A percentile compares a stretch with the other conserved stretches of the same genome.
Conservation (phyloP, 2,797 vertebrate genomes). For the Myotis vivesi region DNA sequence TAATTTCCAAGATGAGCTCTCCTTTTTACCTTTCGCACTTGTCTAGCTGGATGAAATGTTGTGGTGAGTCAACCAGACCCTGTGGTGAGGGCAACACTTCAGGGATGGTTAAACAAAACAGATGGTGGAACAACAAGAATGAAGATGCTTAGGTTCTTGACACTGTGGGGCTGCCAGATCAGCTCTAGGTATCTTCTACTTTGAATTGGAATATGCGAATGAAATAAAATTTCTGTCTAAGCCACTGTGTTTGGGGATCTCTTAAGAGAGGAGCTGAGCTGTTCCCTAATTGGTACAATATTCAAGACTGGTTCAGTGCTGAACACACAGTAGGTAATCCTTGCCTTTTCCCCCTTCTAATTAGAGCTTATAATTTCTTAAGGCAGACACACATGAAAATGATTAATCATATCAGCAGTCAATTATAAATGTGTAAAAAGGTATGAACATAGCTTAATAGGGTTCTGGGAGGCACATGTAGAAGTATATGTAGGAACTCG, state of each 20-base stretch:
- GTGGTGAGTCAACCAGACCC: neutral
- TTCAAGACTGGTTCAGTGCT: neutral
- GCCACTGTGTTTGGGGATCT: neutral
- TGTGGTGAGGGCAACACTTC: neutral
- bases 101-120: neutral
- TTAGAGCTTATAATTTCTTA: constrained; percentile 27
- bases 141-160: neutral
- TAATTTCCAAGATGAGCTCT: neutral
- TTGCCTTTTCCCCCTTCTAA: neutral
- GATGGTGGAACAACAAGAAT: neutral
- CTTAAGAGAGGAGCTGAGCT: constrained; percentile 9
- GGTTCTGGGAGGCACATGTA: neutral
- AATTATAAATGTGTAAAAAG: constrained; percentile 34
- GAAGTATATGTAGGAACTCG: neutral
- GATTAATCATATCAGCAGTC: neutral
- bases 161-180: neutral
- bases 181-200: neutral
- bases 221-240: constrained; percentile 43
- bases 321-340: neutral
- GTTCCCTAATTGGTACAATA: constrained; percentile 3
- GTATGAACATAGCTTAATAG: neutral
- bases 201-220: neutral
- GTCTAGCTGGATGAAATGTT: neutral
- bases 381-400: constrained; percentile 12
- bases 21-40: neutral